Base-by-base conservation (phyloP, 2,888 invertebrate species). In the Sphaerophoria taeniata region DNA sequence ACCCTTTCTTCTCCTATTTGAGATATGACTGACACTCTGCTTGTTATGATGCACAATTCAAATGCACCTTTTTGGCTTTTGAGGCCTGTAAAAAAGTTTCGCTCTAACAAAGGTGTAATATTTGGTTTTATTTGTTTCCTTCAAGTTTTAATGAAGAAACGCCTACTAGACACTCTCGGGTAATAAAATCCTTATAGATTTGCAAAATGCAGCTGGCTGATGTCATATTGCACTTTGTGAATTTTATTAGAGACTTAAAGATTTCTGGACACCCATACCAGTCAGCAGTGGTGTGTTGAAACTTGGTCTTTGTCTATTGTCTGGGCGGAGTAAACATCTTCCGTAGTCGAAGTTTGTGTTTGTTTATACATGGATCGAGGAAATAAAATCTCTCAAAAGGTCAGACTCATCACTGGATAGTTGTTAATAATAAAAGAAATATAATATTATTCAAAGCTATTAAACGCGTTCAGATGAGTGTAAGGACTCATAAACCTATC, bases 181-280 rank as follows among this genome's bases (percentile, higher is more conserved):
- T 65, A 75, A 79, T 84, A 84, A 84, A 84, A 75, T 79, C 79
- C 74, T 79, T 79, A 79, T 75, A 67, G 67, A 84, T 79, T 65
- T 71, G 60, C 55, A 34, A 49, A 71, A 47, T 72, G 77, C 76
- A 77, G 67, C 73, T 74, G 78, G 55, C 61, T 78, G 78, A 58
- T 74, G 83, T 78, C 77, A 78, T 83, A 58, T 60, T 60, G 51
- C 65, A 82, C 55, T 49, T 82, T 11, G 77, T 43, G 69, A 47
- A 39, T 69, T 60, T 43, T 63, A 63, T 74, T 70, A 72, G 78
- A 73, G 53, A 65, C 39, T 43, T 39, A 45, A 53, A 12, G 16
- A 34, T 6, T 49, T 60, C 36, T 31, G 12, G 1, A 0, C 58
- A 33, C n/a, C 6, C 14, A 1, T 1, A 0, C 5, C 1, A 24